Base-by-base conservation (phyloP, 1,140 invertebrate species). In the Semibalanus balanoides region DNA sequence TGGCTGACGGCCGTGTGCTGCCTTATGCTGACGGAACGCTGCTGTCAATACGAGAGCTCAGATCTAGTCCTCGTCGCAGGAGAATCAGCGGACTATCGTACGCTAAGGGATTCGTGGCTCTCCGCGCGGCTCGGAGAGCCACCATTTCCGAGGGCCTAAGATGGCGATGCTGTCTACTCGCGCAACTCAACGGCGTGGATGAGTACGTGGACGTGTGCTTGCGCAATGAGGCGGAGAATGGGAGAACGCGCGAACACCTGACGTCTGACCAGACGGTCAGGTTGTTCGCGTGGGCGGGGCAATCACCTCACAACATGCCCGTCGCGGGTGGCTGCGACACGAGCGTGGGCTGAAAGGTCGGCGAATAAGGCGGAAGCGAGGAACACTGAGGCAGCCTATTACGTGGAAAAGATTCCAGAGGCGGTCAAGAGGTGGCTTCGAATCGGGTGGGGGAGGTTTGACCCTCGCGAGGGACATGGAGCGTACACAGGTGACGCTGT, bases 1-100 rank as follows among this genome's bases (percentile, higher is more conserved):
- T 64, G 75, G 5, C 40, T 14, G 25, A 31, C 5, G 43, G 76
- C 30, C 9, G 73, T 74, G n/a, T n/a, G 3, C 64, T 29, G 27
- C 31, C 72, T 31, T 75, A 35, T 29, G 75, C 35, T 19, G 75
- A 76, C 64, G 75, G 25, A 14, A 27, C 22, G 31, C 69, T 76
- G 29, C n/a, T n/a, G 75, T 76, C 29, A 71, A n/a, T n/a, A 71
- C n/a, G 51, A 76, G 30, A 29, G 43, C 5, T 28, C 11, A 40
- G 40, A n/a, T 76, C 14, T 35, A 31, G 51, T 19, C 51, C 28
- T 29, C 35, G 75, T 71, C 28, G 28, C n/a, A n/a, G n/a, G n/a
- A n/a, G n/a, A n/a, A n/a, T n/a, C n/a, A n/a, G n/a, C n/a, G n/a
- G n/a, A n/a, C n/a, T n/a, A n/a, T n/a, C n/a, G n/a, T n/a, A n/a